Evolutionary conservation across 35 echinoderm and acorn worm species (phyloP), one percentile per base, ranked within the genome.

Genomic region (Patiria miniata): DNA sequence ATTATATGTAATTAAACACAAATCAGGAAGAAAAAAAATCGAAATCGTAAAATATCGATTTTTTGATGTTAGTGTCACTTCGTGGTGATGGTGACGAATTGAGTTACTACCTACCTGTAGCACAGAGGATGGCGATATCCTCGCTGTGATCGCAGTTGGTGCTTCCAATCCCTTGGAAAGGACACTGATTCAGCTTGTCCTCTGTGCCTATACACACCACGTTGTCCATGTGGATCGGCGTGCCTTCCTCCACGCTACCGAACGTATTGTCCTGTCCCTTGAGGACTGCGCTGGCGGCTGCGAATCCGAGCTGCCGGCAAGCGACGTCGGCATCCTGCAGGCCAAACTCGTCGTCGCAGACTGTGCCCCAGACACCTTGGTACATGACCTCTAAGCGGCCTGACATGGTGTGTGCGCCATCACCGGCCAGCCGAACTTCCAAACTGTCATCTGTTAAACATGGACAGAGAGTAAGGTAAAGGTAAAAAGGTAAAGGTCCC

Each of bases 101-200:
- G n/a, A n/a, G n/a, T n/a, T n/a, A n/a, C n/a, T n/a, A 30, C 65
- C 9, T 73, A 73, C 65, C 65, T 73, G 65, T 32, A 28, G 34
- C 0, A 40, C 87, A 90, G 61, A 73, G 55, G 1, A 90, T 79
- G 2, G 37, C 80, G 2, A 80, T 79, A 83, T 90, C 87, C 79
- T 90, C 87, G 39, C 68, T 52, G 58, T 90, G 87, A 15, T 68
- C 36, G 36, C 87, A 90, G 55, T 90, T 90, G 40, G 81, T 56
- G 53, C 44, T 51, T 18, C 2, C 26, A 37, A 90, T 39, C 9
- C 80, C 87, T 2, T 39, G 81, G 42, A 40, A 34, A 12, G 33
- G 16, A 36, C 87, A 90, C 7, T 90, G 40, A 16, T 50, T n/a
- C 23, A 90, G 40, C 34, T 28, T 14, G 1, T 81, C 8, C 36